Conservation (phyloP, 2,797 vertebrate genomes). For the Tapirus indicus region DNA sequence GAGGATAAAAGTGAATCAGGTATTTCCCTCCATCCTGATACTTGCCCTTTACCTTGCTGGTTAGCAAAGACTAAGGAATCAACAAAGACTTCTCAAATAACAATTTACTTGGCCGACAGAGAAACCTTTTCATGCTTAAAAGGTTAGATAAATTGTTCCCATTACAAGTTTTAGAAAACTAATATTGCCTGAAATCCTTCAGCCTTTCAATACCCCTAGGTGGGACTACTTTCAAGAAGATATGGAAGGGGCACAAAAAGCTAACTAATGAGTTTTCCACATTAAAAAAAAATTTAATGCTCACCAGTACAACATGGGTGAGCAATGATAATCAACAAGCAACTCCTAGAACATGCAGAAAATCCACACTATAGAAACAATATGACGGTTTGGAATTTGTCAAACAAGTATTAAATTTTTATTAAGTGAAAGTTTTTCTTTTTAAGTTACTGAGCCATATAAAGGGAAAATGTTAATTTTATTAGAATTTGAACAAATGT, state of each 20-base stretch:
- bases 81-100: slow-evolving; percentile 61
- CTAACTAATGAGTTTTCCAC: neutral
- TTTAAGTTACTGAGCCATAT: slow-evolving; percentile 74
- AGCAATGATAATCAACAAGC: neutral
- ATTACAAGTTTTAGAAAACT: slow-evolving; percentile 51
- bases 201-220: neutral
- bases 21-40: neutral
- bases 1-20: neutral
- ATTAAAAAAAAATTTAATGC: slow-evolving; percentile 36
- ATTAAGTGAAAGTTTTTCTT: slow-evolving; percentile 54
- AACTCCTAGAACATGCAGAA: slow-evolving; percentile 35
- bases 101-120: neutral
- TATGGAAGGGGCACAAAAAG: neutral
- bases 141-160: neutral
- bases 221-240: slow-evolving; percentile 53
- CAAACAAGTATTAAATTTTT: slow-evolving; percentile 69
- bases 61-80: slow-evolving; percentile 34
- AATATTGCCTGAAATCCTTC: neutral
- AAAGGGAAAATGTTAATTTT: slow-evolving; percentile 87
- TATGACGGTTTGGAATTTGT: slow-evolving; percentile 46
- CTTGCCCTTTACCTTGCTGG: slow-evolving; percentile 11
- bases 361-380: slow-evolving; percentile 42
- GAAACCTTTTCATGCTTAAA: slow-evolving; percentile 44
- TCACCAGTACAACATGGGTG: slow-evolving; percentile 40
- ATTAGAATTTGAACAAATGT: slow-evolving; percentile 88